A percentile compares a stretch with the other conserved stretches of the same genome.
Evolutionary conservation across 2,113 vertebrate species (phyloP).

Genomic region (Phoenicopterus ruber): DNA sequence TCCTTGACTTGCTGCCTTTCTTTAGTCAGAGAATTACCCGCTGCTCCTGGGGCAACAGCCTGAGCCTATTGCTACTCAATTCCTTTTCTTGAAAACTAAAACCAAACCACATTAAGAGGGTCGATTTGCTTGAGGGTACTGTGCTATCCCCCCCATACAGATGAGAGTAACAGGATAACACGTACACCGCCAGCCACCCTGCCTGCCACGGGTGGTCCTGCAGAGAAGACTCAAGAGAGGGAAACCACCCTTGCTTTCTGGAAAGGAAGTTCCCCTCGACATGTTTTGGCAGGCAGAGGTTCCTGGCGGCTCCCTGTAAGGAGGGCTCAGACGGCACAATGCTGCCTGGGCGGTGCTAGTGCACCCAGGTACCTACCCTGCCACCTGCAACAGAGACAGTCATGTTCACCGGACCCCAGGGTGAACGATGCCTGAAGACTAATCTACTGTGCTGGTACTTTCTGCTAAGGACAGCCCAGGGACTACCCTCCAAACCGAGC

Average conservation of each 20-base stretch:
- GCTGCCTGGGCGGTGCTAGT: not conserved
- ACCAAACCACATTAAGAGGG: fast-evolving
- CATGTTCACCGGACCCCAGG: not conserved
- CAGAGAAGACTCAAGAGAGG: not conserved
- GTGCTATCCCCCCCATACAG: too few species aligned
- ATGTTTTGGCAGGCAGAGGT: not conserved
- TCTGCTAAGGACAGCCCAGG: not conserved
- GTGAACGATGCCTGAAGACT: not conserved
- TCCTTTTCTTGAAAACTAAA: not conserved
- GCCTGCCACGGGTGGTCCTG: not conserved
- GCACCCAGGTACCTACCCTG: fast-evolving
- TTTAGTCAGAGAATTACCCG: not conserved
- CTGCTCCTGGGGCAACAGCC: not conserved
- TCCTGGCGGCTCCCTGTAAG: not conserved
- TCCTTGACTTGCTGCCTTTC: not conserved
- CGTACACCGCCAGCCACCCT: too few species aligned
- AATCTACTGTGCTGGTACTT: not conserved
- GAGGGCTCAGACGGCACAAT: not conserved
- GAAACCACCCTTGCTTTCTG: not conserved
- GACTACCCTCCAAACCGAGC: not conserved
- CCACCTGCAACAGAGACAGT: not conserved
- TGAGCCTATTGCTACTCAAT: not conserved
- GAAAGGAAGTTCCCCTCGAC: not conserved
- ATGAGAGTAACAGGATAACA: not conserved
- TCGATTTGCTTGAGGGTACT: not conserved